Conservation (phyloP, 2,797 vertebrate species). For the Margarornis squamiger region DNA sequence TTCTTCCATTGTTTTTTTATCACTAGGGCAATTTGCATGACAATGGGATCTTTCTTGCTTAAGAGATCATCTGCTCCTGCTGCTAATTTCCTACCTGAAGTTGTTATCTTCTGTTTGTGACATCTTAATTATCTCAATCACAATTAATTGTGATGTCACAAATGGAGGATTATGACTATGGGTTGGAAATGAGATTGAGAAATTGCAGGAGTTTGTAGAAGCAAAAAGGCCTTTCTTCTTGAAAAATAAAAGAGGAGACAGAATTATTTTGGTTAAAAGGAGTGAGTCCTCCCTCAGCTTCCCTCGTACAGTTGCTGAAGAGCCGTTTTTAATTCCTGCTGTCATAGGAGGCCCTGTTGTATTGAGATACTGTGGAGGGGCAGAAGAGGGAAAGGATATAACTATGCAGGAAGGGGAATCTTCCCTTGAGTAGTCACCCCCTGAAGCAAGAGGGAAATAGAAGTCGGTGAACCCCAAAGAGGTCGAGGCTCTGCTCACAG, state of each 20-base stretch:
- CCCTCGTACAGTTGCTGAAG: background rate
- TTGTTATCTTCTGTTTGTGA: slow-evolving; percentile 57
- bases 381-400: background rate
- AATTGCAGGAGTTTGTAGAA: background rate
- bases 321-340: background rate
- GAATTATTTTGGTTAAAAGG: background rate
- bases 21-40: slow-evolving; percentile 59
- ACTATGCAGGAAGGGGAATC: background rate
- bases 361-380: background rate
- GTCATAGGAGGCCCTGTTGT: background rate
- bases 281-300: background rate
- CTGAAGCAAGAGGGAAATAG: background rate
- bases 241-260: background rate
- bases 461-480: fast-evolving
- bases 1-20: slow-evolving; percentile 27
- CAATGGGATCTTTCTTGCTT: slow-evolving; percentile 61
- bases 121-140: slow-evolving; percentile 43
- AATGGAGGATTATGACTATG: slow-evolving; percentile 28
- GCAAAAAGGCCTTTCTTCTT: background rate
- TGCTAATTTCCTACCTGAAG: slow-evolving; percentile 63
- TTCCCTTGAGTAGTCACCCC: background rate
- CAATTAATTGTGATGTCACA: slow-evolving; percentile 47
- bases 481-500: background rate
- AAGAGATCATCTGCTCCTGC: slow-evolving; percentile 36
- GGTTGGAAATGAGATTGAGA: slow-evolving; percentile 18